Conservation (phyloP, 2,888 invertebrate species). For the Choreutis nemorana region DNA sequence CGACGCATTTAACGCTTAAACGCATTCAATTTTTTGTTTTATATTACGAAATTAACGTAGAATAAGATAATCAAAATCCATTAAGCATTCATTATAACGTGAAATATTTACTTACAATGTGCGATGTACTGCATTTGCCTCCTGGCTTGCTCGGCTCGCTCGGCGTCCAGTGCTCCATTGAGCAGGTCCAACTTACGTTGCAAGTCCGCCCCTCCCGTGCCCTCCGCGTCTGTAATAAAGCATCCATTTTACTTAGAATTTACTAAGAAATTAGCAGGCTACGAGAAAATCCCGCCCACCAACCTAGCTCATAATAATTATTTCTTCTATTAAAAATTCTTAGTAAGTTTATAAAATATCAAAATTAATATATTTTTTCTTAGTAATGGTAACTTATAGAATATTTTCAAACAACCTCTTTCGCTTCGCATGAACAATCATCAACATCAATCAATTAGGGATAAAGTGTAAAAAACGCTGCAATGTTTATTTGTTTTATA, state of each 20-base stretch:
- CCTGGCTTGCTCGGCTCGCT: conserved; percentile 79
- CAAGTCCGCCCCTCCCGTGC: conserved; percentile 81
- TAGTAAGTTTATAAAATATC: no score
- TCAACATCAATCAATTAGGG: no score
- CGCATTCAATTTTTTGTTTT: background rate
- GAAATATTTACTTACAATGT: conserved; percentile 72
- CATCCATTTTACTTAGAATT: no score
- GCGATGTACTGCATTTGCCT: conserved; percentile 82
- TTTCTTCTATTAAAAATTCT: no score
- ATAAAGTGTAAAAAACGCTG: no score
- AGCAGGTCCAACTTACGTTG: conserved; percentile 90
- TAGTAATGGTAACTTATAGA: no score
- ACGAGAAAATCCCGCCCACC: conserved; percentile 5
- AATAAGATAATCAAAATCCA: background rate
- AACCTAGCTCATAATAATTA: no score
- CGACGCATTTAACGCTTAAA: background rate
- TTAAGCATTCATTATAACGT: background rate
- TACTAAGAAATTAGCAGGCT: background rate
- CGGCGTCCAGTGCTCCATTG: conserved; percentile 91
- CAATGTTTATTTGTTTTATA: no score
- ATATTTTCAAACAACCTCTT: no score
- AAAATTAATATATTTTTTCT: no score
- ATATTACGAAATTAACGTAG: background rate
- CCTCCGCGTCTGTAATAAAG: conserved; percentile 78
- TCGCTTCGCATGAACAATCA: no score